Percentiles rank a stretch among this genome's conserved stretches.
Evolutionary conservation across 2,888 invertebrate species (phyloP).

Genomic region (Camponotus fellah): DNA sequence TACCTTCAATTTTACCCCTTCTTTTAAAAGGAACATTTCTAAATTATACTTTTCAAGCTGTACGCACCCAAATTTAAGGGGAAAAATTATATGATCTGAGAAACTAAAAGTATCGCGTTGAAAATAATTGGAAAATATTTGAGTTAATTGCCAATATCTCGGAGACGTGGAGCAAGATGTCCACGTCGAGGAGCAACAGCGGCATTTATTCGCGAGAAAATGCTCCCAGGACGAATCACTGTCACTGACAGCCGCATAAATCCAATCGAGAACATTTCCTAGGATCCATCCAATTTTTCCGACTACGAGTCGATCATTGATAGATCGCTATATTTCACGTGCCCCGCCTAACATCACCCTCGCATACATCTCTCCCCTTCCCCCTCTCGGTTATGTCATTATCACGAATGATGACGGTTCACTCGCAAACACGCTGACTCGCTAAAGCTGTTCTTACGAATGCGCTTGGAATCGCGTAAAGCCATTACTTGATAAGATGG

Average conservation of each 20-base stretch:
- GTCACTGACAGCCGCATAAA: constrained; percentile 24
- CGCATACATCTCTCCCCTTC: background rate
- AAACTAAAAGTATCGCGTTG: background rate
- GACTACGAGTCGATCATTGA: constrained; percentile 7
- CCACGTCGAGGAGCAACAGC: background rate
- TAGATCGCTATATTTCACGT: constrained; percentile 30
- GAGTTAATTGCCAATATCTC: constrained; percentile 5
- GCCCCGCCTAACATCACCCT: background rate
- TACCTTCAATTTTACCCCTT: too few species aligned
- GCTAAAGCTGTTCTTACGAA: background rate
- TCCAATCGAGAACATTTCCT: constrained; percentile 31
- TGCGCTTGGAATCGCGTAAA: background rate
- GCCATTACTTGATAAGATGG: background rate
- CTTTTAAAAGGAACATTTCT: background rate
- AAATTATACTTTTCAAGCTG: background rate
- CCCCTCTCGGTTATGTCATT: background rate
- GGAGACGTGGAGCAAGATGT: background rate
- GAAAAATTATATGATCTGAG: background rate
- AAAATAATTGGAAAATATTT: constrained; percentile 22
- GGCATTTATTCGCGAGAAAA: constrained; percentile 20
- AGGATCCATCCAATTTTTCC: constrained; percentile 31
- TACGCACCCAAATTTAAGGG: background rate
- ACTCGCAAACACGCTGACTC: background rate
- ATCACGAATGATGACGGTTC: constrained; percentile 24
- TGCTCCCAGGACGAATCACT: constrained; percentile 24